Evolutionary conservation across 2,888 invertebrate genomes (phyloP).

Genomic region (Punctoribates punctum): DNA sequence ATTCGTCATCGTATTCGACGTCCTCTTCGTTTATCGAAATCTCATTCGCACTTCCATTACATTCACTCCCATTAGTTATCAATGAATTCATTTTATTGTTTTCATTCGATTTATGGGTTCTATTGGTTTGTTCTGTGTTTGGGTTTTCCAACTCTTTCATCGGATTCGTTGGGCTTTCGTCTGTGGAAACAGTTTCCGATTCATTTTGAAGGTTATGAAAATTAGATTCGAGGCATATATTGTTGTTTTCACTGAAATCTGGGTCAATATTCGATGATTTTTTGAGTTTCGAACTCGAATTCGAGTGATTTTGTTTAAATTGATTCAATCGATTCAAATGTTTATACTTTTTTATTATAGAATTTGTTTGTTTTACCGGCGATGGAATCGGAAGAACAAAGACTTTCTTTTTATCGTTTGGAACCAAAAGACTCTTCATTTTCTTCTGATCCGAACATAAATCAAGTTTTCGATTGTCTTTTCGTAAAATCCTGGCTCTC

Average conservation of each 20-base stretch:
- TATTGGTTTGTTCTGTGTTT: not conserved
- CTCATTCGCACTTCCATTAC: constrained; percentile 2
- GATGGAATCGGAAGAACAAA: constrained; percentile 3
- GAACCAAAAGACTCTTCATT: too few species aligned
- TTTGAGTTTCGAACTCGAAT: not conserved
- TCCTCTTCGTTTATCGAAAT: constrained; percentile 34
- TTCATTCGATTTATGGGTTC: not conserved
- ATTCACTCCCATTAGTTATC: not conserved
- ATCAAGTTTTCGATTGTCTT: not conserved
- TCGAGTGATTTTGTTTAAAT: constrained; percentile 10
- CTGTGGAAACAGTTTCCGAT: too few species aligned
- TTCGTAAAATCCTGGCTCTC: not conserved
- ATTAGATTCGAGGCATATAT: too few species aligned
- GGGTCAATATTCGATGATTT: not conserved
- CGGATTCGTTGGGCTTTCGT: not conserved
- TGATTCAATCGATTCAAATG: constrained; percentile 26
- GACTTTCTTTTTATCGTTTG: not conserved
- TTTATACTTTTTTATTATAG: constrained; percentile 26
- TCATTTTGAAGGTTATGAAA: too few species aligned
- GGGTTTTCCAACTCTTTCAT: not conserved
- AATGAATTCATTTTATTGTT: not conserved
- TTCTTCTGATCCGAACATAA: too few species aligned
- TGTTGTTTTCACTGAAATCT: too few species aligned
- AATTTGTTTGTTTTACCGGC: constrained; percentile 25
- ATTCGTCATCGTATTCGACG: constrained; percentile 35